Conservation (phyloP, 2,888 invertebrate genomes). For the Tachystola acroxantha region DNA sequence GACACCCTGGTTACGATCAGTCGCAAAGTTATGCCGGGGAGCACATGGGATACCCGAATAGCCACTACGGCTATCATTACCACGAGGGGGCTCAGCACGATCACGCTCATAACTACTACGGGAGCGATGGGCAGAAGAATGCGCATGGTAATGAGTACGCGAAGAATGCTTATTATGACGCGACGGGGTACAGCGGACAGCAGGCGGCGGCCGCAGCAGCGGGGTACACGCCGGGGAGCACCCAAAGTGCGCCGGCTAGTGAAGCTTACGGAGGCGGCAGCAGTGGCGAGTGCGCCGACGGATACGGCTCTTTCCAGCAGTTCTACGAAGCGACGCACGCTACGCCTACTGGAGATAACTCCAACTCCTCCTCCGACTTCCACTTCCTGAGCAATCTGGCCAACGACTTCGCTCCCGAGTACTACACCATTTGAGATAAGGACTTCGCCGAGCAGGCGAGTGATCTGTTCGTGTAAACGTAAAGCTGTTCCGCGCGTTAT, state of each 20-base stretch:
- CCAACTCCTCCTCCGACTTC: constrained; percentile 95
- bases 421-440: constrained; percentile 84
- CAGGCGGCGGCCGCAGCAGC: constrained; percentile 37
- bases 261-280: constrained; percentile 50
- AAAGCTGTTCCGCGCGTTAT: constrained; percentile 19
- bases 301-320: constrained; percentile 84
- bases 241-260: constrained; percentile 50
- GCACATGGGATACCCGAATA: constrained; percentile 64
- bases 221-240: constrained; percentile 23
- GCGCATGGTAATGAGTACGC: constrained; percentile 72
- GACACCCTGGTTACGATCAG: constrained; percentile 78
- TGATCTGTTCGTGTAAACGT: constrained; percentile 69
- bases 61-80: constrained; percentile 73
- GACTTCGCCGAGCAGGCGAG: constrained; percentile 75
- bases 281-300: constrained; percentile 78
- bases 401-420: constrained; percentile 95
- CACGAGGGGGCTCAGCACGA: constrained; percentile 63
- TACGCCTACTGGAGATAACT: constrained; percentile 84
- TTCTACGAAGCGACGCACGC: constrained; percentile 81
- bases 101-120: constrained; percentile 63
- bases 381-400: constrained; percentile 95
- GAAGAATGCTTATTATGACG: constrained; percentile 69
- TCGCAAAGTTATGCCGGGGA: constrained; percentile 61
- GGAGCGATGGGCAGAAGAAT: constrained; percentile 69
- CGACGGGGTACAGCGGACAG: constrained; percentile 55